phyloP scores from a whole-genome alignment of 1,140 invertebrate species.

The Pararge aegeria region DNA sequence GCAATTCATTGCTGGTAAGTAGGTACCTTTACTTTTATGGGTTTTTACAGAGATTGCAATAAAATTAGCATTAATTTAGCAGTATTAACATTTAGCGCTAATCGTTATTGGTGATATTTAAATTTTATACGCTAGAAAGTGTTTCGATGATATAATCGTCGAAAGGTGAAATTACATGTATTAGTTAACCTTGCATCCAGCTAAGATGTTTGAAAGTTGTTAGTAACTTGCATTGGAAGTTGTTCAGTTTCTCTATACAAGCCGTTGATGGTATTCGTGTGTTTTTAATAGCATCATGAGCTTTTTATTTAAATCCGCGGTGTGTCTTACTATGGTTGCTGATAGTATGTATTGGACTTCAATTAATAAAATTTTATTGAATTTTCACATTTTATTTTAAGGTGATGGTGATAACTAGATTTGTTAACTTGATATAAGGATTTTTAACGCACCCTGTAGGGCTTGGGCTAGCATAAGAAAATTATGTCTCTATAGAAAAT shows the following conservation, averaged over 20 bases:
- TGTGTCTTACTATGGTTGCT: slow-evolving; percentile 53
- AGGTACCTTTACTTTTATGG: not conserved
- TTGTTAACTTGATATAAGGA: too few relatives aligned
- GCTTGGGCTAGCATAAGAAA: too few relatives aligned
- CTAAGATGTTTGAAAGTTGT: slow-evolving; percentile 55
- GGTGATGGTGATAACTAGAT: too few relatives aligned
- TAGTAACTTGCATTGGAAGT: slow-evolving; percentile 26
- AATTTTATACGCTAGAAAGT: slow-evolving; percentile 55
- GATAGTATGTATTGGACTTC: slow-evolving; percentile 47
- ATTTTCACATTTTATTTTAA: too few relatives aligned
- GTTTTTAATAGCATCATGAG: slow-evolving; percentile 40
- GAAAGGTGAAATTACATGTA: slow-evolving; percentile 69
- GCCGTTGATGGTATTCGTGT: slow-evolving; percentile 23
- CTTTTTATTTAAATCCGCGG: slow-evolving; percentile 50
- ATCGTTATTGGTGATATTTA: slow-evolving; percentile 4
- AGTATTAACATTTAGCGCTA: not conserved
- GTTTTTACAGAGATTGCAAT: not conserved
- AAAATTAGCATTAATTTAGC: slow-evolving; percentile 13
- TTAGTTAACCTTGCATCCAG: slow-evolving; percentile 55
- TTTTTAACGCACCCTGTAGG: too few relatives aligned
- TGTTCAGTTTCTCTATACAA: slow-evolving; percentile 43
- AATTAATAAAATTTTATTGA: not conserved
- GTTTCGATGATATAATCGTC: slow-evolving; percentile 61
- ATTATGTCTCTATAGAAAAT: too few relatives aligned
- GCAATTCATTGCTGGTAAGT: not conserved